Base-by-base conservation (phyloP, 2,888 invertebrate species). In the Tortricodes alternella region DNA sequence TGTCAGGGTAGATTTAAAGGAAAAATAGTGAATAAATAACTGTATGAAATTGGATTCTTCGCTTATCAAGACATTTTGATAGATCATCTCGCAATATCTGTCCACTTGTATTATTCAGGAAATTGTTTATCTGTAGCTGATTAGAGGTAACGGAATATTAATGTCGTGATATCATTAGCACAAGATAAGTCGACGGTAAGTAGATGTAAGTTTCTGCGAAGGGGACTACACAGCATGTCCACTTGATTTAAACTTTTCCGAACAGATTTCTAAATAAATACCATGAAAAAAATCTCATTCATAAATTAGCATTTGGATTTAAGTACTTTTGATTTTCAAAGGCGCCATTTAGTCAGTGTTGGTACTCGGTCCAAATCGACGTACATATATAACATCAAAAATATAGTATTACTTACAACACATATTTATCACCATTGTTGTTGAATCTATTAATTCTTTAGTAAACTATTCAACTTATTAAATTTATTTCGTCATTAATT, bases 1-100 rank as follows among this genome's bases (percentile, higher is more conserved):
- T 95, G 95, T 95, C 95, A 95, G 95, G 95, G 95, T 95, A 89
- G 89, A 88, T 72, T 82, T 80, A 86, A 87, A 78, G 76, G 76
- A 83, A 81, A 80, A 75, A 82, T 64, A 69, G 71, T 65, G 65
- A 73, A 71, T 67, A 76, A 75, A 77, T 80, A 76, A 76, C 79
- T 79, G 80, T 85, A 81, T 80, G 74, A 64, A 78, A 83, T 81
- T 78, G 78, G 76, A 80, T 69, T 76, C 71, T 80, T 82, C 68
- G 85, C 85, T 88, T 89, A 73, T 48, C 46, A 53, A 39, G 21
- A 3, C 75, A 82, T 85, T 59, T 85, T 81, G 77, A 77, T 83
- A 81, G 77, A 78, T 80, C 82, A 81, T 80, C 74, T 82, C 76
- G 78, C 71, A 76, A 78, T 80, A 78, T 87, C 87, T 89, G 88